Evolutionary conservation across 2,797 vertebrate species (phyloP).

Genomic region (Gorsachius magnificus): DNA sequence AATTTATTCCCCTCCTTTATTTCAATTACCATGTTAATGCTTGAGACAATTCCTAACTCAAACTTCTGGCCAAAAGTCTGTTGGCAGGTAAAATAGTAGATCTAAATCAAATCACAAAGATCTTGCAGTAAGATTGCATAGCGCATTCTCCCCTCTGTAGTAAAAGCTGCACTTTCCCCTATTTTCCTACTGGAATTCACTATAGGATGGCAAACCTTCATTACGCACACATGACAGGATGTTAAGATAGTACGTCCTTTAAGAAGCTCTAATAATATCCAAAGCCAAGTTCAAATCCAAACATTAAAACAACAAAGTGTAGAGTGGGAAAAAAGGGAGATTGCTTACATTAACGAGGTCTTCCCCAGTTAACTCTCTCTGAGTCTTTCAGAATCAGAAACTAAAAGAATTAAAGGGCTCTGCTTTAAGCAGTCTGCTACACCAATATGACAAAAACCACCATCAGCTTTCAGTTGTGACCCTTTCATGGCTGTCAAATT

Average conservation of each 20-base stretch:
- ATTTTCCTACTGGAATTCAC: neutral
- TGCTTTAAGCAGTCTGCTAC: neutral
- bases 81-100: neutral
- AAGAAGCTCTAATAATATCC: neutral
- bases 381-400: neutral
- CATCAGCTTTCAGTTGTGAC: neutral
- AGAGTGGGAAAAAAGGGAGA: neutral
- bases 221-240: neutral
- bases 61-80: neutral
- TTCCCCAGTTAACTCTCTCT: neutral
- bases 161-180: neutral
- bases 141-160: neutral
- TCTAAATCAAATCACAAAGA: neutral
- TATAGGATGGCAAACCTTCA: neutral
- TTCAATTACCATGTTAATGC: slow-evolving; percentile 2
- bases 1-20: slow-evolving; percentile 22
- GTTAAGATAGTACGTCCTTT: neutral
- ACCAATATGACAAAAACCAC: neutral
- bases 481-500: neutral
- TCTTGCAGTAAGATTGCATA: neutral
- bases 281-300: slow-evolving; percentile 15
- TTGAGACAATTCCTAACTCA: neutral
- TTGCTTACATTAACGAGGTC: neutral
- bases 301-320: neutral
- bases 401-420: neutral